Base-by-base conservation (phyloP, 2,113 vertebrate species). In the Zosterops borbonicus region DNA sequence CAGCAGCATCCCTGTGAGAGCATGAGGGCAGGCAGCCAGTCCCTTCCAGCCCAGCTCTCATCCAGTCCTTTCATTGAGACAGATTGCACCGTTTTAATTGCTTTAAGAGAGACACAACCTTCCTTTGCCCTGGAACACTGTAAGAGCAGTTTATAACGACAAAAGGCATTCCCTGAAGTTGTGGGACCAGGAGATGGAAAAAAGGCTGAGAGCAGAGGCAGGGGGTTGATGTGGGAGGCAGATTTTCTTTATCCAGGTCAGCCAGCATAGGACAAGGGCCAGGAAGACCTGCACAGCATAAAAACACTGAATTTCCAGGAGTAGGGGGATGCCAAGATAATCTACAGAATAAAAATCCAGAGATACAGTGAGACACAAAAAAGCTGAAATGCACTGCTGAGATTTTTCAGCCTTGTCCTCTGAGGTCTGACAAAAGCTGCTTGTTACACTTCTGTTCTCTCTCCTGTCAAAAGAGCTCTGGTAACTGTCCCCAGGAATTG, bases 141-240 rank as follows among this genome's bases (percentile, higher is more conserved):
- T 9, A 20, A 52, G 63, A 28, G 28, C 19, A 25, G 41, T n/a
- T n/a, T n/a, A n/a, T n/a, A n/a, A n/a, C n/a, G n/a, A n/a, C n/a
- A n/a, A n/a, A n/a, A n/a, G 35, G 7, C 2, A 2, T 5, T 49
- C 52, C 31, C 42, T 75, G 52, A 67, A 27, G 5, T 0, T 55
- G 60, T 20, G 56, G 52, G 39, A 62, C 2, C 12, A 24, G 46
- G 46, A 62, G 70, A n/a, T 37, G 42, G 59, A 18, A 16, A 84
- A 58, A 41, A 12, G 22, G 21, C n/a, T 52, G 35, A 5, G 0
- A 21, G n/a, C 2, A 7, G 4, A 17, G n/a, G 29, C 53, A 47
- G 33, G 1, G 2, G 11, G 9, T 42, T 2, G 2, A 22, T 21
- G 39, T 4, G 8, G 5, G 62, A 39, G 12, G 6, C 35, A 47